These are phyloP conservation scores for Acanthornis magna DNA, from an alignment of 2,797 vertebrate species.

Conservation along the genomic window DNA sequence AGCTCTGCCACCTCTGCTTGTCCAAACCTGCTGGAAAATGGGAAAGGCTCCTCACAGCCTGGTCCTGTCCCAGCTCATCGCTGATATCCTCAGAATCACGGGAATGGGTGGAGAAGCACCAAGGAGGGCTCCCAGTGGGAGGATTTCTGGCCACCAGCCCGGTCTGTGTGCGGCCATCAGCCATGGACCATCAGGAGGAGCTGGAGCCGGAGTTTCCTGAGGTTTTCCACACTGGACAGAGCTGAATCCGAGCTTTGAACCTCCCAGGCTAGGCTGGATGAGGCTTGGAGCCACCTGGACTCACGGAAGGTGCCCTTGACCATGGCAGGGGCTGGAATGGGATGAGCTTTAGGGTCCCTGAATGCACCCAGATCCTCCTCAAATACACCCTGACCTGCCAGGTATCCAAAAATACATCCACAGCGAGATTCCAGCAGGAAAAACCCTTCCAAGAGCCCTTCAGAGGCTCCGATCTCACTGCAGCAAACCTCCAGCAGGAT, in stretches of 20 bases:
- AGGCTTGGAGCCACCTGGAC: background rate
- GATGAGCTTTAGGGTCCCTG: background rate
- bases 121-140: background rate
- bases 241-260: background rate
- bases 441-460: background rate
- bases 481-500: background rate
- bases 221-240: background rate
- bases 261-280: background rate
- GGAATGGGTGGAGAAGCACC: background rate
- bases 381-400: background rate
- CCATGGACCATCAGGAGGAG: too few relatives aligned
- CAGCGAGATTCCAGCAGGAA: background rate
- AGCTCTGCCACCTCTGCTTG: background rate
- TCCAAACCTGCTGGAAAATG: background rate
- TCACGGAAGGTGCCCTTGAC: background rate
- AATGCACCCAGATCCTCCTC: background rate
- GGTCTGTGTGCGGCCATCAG: too few relatives aligned
- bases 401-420: background rate
- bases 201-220: too few relatives aligned
- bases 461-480: background rate
- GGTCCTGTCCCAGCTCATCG: background rate
- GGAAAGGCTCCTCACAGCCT: background rate
- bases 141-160: background rate
- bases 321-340: fast-evolving
- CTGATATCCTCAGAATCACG: fast-evolving